phyloP scores from a whole-genome alignment of 2,113 vertebrate genomes.

The Ictalurus furcatus region DNA sequence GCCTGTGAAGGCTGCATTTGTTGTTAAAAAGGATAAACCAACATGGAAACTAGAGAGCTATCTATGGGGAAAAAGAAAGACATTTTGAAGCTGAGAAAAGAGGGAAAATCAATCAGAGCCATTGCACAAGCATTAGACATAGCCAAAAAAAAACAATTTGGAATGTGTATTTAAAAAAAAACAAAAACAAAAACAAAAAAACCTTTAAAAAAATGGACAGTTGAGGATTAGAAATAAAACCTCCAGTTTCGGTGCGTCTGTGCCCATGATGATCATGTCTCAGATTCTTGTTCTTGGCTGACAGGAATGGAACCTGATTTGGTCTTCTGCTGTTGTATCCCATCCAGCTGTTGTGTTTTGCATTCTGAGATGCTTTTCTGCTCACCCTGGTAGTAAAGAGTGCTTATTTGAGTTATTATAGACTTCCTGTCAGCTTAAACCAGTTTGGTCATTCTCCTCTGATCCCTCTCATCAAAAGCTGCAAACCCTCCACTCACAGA shows the following conservation, averaged over 20 bases:
- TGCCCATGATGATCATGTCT: neutral
- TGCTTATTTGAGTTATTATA: neutral
- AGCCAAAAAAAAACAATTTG: too few relatives aligned
- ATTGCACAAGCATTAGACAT: too few relatives aligned
- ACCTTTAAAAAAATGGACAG: too few relatives aligned
- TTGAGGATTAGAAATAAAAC: neutral
- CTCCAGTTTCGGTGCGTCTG: neutral
- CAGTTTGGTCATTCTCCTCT: neutral
- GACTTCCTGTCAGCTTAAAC: neutral
- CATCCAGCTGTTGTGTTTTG: neutral
- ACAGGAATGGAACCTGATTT: neutral
- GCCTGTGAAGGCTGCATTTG: too few relatives aligned
- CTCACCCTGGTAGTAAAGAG: neutral
- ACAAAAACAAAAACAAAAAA: too few relatives aligned
- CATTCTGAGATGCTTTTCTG: neutral
- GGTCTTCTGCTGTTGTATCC: neutral
- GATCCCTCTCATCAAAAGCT: neutral
- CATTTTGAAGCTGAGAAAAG: too few relatives aligned
- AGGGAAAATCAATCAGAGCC: too few relatives aligned
- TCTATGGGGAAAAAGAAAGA: too few relatives aligned
- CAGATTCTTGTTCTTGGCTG: neutral
- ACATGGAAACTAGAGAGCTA: too few relatives aligned
- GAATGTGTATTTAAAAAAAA: too few relatives aligned
- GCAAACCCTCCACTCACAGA: neutral
- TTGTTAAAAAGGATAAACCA: too few relatives aligned